Evolutionary conservation across 2,888 invertebrate genomes (phyloP).

Genomic region (Lymantria monacha): DNA sequence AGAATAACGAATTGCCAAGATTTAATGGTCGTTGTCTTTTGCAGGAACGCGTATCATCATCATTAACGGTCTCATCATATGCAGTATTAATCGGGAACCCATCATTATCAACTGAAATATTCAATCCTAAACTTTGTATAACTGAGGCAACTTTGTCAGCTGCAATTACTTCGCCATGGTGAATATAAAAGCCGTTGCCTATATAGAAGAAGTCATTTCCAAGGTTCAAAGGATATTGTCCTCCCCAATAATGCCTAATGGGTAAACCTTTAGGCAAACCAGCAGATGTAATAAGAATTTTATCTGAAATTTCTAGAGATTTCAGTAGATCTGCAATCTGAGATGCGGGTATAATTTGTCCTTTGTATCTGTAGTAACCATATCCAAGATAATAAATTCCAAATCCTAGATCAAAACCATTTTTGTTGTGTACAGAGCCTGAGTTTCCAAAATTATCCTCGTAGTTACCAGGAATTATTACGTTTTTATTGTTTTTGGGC

Average conservation of each 20-base stretch:
- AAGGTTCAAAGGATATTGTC: constrained; percentile 1
- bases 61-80: not conserved
- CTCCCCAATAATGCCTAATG: not conserved
- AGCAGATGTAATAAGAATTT: not conserved
- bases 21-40: not conserved
- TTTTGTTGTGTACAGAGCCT: not conserved
- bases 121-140: not conserved
- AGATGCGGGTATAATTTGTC: not conserved
- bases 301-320: not conserved
- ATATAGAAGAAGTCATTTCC: not conserved
- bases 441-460: not conserved
- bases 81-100: not conserved
- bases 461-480: constrained; percentile 4
- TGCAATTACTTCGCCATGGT: not conserved
- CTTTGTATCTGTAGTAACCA: constrained; percentile 1
- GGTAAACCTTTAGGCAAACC: not conserved
- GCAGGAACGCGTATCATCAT: not conserved
- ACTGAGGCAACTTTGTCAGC: not conserved
- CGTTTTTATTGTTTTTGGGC: not conserved
- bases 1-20: not conserved
- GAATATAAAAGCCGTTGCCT: not conserved
- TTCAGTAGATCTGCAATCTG: not conserved
- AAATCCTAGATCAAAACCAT: not conserved
- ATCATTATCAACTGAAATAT: not conserved
- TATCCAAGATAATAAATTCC: constrained; percentile 1